Evolutionary conservation across 2,113 vertebrate genomes (phyloP).

Genomic region (Hemiscyllium ocellatum): DNA sequence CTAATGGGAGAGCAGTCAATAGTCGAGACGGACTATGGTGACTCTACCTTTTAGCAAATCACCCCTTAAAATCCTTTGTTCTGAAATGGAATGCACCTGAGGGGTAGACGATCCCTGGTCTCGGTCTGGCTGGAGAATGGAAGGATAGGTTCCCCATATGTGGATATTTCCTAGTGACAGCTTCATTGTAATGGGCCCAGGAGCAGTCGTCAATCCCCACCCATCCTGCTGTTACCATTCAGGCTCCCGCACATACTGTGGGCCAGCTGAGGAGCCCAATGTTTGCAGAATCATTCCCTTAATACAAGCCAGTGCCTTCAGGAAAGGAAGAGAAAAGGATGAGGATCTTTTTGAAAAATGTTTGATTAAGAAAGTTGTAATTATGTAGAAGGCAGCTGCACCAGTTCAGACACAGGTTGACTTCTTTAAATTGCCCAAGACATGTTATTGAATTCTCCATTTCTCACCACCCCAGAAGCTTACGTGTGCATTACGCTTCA

Average conservation of each 20-base stretch:
- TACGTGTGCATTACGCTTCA: background rate
- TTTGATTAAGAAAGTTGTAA: background rate
- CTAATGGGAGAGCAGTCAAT: no score
- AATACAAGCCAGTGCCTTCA: background rate
- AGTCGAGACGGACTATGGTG: no score
- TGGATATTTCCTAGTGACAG: background rate
- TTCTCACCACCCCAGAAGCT: background rate
- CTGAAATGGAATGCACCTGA: background rate
- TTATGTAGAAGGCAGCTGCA: background rate
- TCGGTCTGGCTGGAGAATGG: background rate
- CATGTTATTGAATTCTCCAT: background rate
- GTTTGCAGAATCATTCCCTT: background rate
- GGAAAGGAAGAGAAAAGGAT: background rate
- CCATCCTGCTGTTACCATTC: background rate
- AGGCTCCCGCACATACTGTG: background rate
- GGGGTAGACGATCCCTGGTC: background rate
- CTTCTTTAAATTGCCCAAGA: background rate
- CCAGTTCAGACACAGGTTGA: background rate
- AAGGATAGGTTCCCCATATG: background rate
- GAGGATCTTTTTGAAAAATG: background rate
- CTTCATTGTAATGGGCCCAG: background rate
- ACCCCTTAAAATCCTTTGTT: background rate
- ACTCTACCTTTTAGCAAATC: background rate
- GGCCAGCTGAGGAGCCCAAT: background rate
- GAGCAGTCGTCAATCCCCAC: background rate